Evolutionary conservation across 92 coral and sea anemone genomes (phyloP).

Genomic region (Zoanthus solanderi): DNA sequence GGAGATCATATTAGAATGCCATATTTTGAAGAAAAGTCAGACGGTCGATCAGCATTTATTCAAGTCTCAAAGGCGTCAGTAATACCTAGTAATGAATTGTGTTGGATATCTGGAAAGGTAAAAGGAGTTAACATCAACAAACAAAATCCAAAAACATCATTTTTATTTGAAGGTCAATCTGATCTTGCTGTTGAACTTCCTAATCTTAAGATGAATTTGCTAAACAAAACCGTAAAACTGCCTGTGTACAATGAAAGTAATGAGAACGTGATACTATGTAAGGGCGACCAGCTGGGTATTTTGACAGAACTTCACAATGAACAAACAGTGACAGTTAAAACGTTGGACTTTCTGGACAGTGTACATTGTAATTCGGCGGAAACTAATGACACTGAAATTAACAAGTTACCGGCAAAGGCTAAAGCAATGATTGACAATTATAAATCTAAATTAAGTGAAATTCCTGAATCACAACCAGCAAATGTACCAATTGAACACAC

Average conservation of each 20-base stretch:
- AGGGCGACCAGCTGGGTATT: conserved; percentile 9
- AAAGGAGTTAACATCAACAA: conserved; percentile 2
- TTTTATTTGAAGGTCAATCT: conserved; percentile 32
- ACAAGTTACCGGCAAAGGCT: neutral
- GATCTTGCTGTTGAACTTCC: conserved; percentile 14
- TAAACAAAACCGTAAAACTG: conserved; percentile 10
- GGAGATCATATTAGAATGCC: conserved; percentile 6
- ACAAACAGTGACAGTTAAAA: conserved; percentile 11
- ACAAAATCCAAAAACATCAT: conserved; percentile 18
- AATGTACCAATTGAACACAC: conserved; percentile 28
- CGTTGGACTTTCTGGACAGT: neutral
- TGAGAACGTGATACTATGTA: conserved; percentile 31
- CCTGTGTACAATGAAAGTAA: conserved; percentile 28
- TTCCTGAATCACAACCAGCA: conserved; percentile 34
- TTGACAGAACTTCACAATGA: conserved; percentile 39
- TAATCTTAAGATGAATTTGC: conserved; percentile 29
- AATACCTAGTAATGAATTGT: conserved; percentile 28
- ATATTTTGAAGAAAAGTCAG: conserved; percentile 13
- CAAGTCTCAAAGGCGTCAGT: conserved; percentile 35
- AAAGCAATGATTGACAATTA: neutral
- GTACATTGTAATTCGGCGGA: conserved; percentile 14
- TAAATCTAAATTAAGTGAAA: neutral
- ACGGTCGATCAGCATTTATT: conserved; percentile 27
- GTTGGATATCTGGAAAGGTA: conserved; percentile 23
- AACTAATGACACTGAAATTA: neutral